Evolutionary conservation across 2,797 vertebrate species (phyloP), one percentile per base, ranked within the genome.

Genomic region (Malurus splendens): DNA sequence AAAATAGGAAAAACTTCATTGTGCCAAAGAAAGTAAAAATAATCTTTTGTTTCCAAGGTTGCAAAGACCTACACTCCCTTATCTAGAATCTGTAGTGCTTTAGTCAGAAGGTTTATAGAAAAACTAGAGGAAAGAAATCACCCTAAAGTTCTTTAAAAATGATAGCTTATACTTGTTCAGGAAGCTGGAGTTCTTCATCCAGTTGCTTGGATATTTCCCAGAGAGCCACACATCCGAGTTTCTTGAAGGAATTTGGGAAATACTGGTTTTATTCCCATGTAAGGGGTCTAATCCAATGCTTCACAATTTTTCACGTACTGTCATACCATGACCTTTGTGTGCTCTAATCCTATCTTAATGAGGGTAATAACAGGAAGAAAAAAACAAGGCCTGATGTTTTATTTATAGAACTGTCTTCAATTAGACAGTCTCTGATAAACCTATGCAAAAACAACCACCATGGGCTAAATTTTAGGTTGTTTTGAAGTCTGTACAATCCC

Each of bases 391-490:
- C 17, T 51, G 25, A 74, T 74, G 10, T 90, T 88, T 89, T 89
- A 86, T 93, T 88, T 85, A 80, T 72, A n/a, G 68, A 59, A 51
- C 36, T 86, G 27, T 41, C 66, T 91, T 93, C 70, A 71, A 14
- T 77, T 77, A 90, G 48, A 62, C 9, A 64, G n/a, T 38, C 36
- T 45, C 45, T 44, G 54, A 87, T 55, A 90, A 82, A 73, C 22
- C 18, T 28, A 10, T 18, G 28, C 42, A 51, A 67, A 86, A 73
- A 5, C 47, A 80, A 51, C 19, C 23, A 57, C 51, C 1, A 0
- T 54, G 64, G 17, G 9, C 47, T 70, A 28, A 38, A 20, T 57
- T 82, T 79, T 48, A 70, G 13, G 14, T 83, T 67, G 45, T 50
- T 47, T 79, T 77, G 55, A 82, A 59, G 77, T 82, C 57, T 51